phyloP scores from a whole-genome alignment of 2,797 vertebrate species.

The Anabas testudineus region DNA sequence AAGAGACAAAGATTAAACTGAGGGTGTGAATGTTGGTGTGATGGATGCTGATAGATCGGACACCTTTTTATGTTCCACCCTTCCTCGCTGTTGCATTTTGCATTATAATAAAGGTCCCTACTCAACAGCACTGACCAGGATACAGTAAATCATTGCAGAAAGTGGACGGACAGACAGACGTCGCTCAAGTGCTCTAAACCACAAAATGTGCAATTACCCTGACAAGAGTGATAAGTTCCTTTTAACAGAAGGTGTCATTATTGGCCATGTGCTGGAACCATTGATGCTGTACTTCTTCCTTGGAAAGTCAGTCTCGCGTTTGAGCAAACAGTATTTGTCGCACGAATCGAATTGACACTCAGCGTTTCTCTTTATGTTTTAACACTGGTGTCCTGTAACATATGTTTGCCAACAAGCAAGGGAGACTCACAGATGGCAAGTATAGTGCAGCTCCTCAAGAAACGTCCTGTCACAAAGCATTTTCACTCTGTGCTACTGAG shows the following conservation, averaged over 20 bases:
- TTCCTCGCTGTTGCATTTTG: slow-evolving; percentile 2
- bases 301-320: background rate
- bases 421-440: slow-evolving; percentile 22
- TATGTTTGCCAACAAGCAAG: slow-evolving; percentile 6
- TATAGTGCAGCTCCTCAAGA: slow-evolving; percentile 8
- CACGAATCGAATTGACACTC: background rate
- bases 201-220: background rate
- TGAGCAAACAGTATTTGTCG: background rate
- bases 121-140: background rate
- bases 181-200: background rate
- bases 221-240: too few species aligned
- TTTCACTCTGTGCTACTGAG: slow-evolving; percentile 46
- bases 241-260: background rate
- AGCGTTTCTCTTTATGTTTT: background rate
- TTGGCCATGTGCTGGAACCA: background rate
- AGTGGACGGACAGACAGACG: background rate
- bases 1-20: too few species aligned
- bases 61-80: too few species aligned
- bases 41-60: too few species aligned
- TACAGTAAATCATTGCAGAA: too few species aligned
- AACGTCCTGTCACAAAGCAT: slow-evolving; percentile 43
- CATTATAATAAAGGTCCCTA: slow-evolving; percentile 3
- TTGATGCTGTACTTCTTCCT: background rate
- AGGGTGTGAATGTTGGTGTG: too few species aligned
- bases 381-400: background rate